Base-by-base conservation (phyloP, 1,140 invertebrate species). In the Lethrus apterus region DNA sequence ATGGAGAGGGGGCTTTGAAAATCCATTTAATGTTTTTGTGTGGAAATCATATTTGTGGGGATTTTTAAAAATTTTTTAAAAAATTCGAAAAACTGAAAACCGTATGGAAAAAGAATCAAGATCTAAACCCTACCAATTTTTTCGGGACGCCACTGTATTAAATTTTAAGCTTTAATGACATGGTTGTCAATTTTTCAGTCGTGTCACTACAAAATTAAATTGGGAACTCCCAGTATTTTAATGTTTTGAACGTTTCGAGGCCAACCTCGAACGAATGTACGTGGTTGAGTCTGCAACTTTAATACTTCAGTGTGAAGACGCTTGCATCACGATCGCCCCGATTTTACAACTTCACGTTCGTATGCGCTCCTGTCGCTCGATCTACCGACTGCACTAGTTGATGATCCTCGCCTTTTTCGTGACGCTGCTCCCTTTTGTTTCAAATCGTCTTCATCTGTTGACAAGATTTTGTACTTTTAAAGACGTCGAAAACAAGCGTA, bases 351-450 rank as follows among this genome's bases (percentile, higher is more conserved):
- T 30, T 15, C 23, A 2, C 0, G 10, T 2, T 17, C 21, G 17
- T 8, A 19, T 42, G 24, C 5, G 24, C 23, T 29, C 40, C 40
- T 29, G 17, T 26, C 29, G 29, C 13, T 17, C 24, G 18, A 26
- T 29, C 40, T 26, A 29, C 11, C 40, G 18, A 29, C 29, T 42
- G 40, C 40, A 42, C 40, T 19, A 42, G 21, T 42, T 42, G 40
- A 42, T 42, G 40, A 42, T 42, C 40, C 20, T 14, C 5, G n/a
- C 5, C 23, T 26, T 26, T n/a, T 26, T 26, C 29, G n/a, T n/a
- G n/a, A n/a, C n/a, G n/a, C n/a, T n/a, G n/a, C n/a, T 8, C 29
- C n/a, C 40, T 42, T 42, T 42, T 42, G 40, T 42, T 42, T 17
- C 11, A 42, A 21, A 9, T 19, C 18, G 23, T 14, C 18, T 21